A percentile compares a stretch with the other conserved stretches of the same genome.
phyloP scores from a whole-genome alignment of 1,140 invertebrate genomes.

The Acyrthosiphon pisum region DNA sequence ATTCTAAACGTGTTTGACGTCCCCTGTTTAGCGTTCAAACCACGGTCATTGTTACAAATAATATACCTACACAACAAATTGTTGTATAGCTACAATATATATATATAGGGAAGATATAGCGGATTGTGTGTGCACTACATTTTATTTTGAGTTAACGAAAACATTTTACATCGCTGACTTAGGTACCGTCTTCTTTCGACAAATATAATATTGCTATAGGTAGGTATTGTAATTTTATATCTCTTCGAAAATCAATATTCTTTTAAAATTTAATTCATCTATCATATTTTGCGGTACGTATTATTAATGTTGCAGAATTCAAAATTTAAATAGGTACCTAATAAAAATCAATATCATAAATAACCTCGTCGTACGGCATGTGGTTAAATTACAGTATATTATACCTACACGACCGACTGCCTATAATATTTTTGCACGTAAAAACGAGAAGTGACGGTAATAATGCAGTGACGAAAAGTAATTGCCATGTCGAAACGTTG shows the following conservation, averaged over 20 bases:
- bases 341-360: neutral
- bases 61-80: neutral
- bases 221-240: neutral
- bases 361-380: neutral
- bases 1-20: constrained; percentile 30
- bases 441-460: neutral
- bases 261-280: neutral
- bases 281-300: neutral
- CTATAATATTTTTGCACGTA: neutral
- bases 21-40: neutral
- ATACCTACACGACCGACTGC: neutral
- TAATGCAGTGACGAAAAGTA: neutral
- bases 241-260: neutral
- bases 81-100: neutral
- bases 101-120: neutral
- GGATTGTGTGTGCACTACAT: neutral
- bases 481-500: neutral
- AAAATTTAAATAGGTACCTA: neutral
- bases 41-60: constrained; percentile 26
- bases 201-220: neutral
- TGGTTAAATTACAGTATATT: neutral
- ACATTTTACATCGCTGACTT: neutral
- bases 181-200: neutral
- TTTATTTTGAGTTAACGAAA: neutral
- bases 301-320: neutral